These are phyloP conservation scores for Scaptomyza caliginosa DNA, from an alignment of 2,888 invertebrate species.

Conservation along the genomic window DNA sequence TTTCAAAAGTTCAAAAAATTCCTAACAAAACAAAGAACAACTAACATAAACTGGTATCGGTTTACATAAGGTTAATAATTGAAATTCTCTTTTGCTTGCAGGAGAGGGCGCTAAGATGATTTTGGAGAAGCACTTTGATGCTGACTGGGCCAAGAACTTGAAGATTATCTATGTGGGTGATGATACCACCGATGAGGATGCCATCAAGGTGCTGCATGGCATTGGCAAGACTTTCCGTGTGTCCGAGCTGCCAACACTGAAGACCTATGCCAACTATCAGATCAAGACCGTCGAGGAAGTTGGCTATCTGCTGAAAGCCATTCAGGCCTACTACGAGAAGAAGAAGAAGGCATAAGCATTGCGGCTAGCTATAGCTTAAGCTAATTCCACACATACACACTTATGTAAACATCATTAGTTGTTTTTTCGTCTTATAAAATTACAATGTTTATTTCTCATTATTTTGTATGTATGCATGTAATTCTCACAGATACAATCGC, in stretches of 20 bases:
- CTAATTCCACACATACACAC: constrained; percentile 70
- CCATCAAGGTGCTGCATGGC: constrained; percentile 89
- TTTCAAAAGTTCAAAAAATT: constrained; percentile 7
- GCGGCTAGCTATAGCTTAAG: constrained; percentile 62
- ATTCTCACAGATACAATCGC: constrained; percentile 26
- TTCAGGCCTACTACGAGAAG: constrained; percentile 84
- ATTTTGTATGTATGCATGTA: constrained; percentile 41
- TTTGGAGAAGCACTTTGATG: constrained; percentile 89
- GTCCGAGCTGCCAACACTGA: constrained; percentile 88
- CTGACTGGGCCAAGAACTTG: constrained; percentile 91
- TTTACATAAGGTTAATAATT: neutral
- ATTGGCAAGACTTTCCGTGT: constrained; percentile 91
- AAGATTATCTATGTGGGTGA: constrained; percentile 94
- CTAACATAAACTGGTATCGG: neutral
- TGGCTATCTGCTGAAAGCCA: constrained; percentile 89
- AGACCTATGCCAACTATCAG: constrained; percentile 89
- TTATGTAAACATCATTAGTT: constrained; percentile 33
- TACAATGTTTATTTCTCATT: constrained; percentile 44
- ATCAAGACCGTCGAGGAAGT: constrained; percentile 91
- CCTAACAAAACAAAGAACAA: neutral
- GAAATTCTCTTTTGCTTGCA: constrained; percentile 30
- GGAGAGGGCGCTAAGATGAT: constrained; percentile 90
- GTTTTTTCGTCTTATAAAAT: constrained; percentile 23
- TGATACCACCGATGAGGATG: constrained; percentile 95
- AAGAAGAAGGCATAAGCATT: constrained; percentile 79